Evolutionary conservation across 1,140 invertebrate genomes (phyloP), one percentile per base, ranked within the genome.

Genomic region (Aphaenogaster floridana): DNA sequence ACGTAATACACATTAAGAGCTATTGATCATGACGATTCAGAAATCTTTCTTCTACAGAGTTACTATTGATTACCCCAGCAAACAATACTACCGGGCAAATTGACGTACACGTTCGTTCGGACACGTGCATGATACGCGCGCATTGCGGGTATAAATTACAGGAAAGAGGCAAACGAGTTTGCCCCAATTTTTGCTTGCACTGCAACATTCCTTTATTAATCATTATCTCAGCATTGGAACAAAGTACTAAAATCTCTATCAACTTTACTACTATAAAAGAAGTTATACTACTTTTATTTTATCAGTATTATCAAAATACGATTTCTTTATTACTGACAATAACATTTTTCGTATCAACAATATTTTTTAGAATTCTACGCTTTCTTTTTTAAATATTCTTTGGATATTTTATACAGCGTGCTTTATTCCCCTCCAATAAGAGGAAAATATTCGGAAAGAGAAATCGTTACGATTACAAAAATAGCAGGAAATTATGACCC

Each of bases 11-110:
- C 36, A 36, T 54, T 11, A 15, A 45, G 50, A 71, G 8, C 34
- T 81, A 71, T 81, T 59, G 52, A 74, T 84, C 42, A 48, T 13
- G 42, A 48, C 13, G 34, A 84, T 76, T 76, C 28, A 36, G 13
- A 84, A 28, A 76, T 76, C 13, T 45, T 83, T 81, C 8, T 17
- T 57, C n/a, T 50, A 42, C 11, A 34, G 57, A 50, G 28, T 74
- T 36, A 71, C 42, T 39, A 84, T 34, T 84, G 13, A 34, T 50
- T 42, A 83, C 68, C 34, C 68, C 34, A 9, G 45, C 50, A 84
- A 84, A 74, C 54, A 84, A 74, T 72, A 21, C 2, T 6, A 42
- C n/a, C 21, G 28, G 15, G 52, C n/a, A 48, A 72, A 59, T 74
- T 28, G 15, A 72, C 28, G 17, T 59, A 4, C 36, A 52, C 9